Conservation (phyloP, 2,797 vertebrate genomes). For the Paramormyrops hopkinsi region DNA sequence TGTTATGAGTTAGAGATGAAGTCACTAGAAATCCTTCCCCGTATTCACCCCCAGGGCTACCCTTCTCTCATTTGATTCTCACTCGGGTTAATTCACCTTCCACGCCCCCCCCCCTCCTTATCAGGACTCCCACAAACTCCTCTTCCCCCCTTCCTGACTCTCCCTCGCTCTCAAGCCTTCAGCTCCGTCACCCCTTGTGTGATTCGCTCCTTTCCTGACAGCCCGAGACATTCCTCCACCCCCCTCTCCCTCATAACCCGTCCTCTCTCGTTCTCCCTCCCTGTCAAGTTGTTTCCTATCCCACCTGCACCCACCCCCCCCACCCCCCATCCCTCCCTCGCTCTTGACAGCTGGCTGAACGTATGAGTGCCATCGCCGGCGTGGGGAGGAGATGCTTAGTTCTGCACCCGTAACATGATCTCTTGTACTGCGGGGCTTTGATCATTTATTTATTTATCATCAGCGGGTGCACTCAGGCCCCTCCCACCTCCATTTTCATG, state of each 20-base stretch:
- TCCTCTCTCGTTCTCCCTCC: conserved; percentile 40
- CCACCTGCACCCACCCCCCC: conserved; percentile 37
- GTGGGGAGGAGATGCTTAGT: background rate
- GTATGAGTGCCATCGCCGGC: background rate
- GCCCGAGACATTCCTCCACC: conserved; percentile 18
- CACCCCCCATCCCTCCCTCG: background rate
- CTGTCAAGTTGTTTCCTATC: conserved; percentile 36
- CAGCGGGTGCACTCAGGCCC: background rate
- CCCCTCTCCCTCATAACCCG: conserved; percentile 31
- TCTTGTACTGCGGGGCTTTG: background rate
- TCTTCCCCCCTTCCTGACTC: conserved; percentile 31
- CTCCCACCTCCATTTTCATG: background rate
- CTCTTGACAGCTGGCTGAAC: background rate
- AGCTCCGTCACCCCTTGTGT: conserved; percentile 33
- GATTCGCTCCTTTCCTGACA: conserved; percentile 41
- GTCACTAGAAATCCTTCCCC: conserved; percentile 51
- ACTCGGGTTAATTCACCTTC: background rate
- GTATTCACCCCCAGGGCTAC: conserved; percentile 26
- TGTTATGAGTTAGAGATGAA: conserved; percentile 18
- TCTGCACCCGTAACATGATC: background rate
- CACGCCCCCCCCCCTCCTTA: background rate
- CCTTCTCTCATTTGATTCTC: conserved; percentile 22
- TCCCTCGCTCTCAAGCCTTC: background rate
- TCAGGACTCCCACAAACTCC: background rate
- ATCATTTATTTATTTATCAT: background rate